phyloP scores from a whole-genome alignment of 2,113 vertebrate genomes.

The Meriones unguiculatus region DNA sequence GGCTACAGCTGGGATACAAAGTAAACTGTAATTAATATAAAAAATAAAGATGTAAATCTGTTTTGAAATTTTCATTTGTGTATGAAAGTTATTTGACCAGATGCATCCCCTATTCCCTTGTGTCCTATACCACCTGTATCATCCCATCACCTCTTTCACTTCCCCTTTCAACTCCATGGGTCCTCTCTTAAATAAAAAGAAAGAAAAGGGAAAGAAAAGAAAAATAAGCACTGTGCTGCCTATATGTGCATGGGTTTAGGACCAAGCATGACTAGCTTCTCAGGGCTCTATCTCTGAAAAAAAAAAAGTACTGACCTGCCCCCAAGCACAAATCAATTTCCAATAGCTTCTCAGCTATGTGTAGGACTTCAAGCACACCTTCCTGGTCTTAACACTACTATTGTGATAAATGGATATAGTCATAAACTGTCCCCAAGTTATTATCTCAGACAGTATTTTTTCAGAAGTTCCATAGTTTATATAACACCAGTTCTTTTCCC shows the following conservation, averaged over 20 bases:
- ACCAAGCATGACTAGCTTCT: background rate
- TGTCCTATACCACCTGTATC: background rate
- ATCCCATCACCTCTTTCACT: background rate
- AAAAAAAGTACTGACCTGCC: background rate
- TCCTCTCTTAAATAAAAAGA: background rate
- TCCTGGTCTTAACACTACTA: background rate
- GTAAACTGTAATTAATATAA: too few species aligned
- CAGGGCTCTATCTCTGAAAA: background rate
- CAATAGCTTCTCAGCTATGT: background rate
- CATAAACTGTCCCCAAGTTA: background rate
- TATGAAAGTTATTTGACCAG: background rate
- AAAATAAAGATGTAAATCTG: too few species aligned
- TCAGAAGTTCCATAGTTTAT: background rate
- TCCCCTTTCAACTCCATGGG: background rate
- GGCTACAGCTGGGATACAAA: too few species aligned
- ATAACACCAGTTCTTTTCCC: background rate
- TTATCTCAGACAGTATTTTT: background rate
- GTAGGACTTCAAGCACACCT: background rate
- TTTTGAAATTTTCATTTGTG: background rate
- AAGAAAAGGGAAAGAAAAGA: too few species aligned
- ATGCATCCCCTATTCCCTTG: background rate
- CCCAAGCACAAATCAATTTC: background rate
- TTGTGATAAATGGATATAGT: too few species aligned
- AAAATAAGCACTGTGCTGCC: background rate
- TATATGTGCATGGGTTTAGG: background rate